phyloP scores from a whole-genome alignment of 2,797 vertebrate species.

The Gallinago solitaria region DNA sequence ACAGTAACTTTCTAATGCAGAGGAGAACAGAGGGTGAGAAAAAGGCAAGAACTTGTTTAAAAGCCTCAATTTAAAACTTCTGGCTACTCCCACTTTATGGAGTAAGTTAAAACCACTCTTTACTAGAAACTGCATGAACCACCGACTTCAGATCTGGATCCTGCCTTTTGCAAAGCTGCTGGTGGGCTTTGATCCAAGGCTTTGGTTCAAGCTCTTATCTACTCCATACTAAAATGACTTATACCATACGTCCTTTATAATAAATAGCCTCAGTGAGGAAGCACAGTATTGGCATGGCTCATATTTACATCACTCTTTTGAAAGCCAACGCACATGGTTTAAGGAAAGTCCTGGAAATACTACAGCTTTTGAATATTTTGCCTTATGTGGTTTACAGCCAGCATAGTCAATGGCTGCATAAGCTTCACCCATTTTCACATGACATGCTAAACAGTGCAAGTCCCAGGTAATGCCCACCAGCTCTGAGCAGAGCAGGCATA shows the following conservation, averaged over 20 bases:
- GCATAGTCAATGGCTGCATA: background rate
- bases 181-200: constrained; percentile 4
- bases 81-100: background rate
- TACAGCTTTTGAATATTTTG: background rate
- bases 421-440: background rate
- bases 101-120: constrained; percentile 9
- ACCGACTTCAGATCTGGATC: constrained; percentile 8
- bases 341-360: background rate
- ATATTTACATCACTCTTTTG: background rate
- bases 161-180: constrained; percentile 8
- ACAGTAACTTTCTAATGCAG: background rate
- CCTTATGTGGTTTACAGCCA: background rate
- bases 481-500: rapidly evolving
- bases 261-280: constrained; percentile 6
- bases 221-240: background rate
- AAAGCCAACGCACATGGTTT: background rate
- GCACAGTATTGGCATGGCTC: background rate
- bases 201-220: constrained; percentile 14
- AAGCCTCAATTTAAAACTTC: background rate
- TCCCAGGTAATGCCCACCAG: background rate
- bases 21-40: background rate
- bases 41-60: constrained; percentile 8
- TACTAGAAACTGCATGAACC: background rate
- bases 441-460: background rate
- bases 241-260: background rate